Conservation (phyloP, 2,888 invertebrate species). For the Epistrophe eligans region DNA sequence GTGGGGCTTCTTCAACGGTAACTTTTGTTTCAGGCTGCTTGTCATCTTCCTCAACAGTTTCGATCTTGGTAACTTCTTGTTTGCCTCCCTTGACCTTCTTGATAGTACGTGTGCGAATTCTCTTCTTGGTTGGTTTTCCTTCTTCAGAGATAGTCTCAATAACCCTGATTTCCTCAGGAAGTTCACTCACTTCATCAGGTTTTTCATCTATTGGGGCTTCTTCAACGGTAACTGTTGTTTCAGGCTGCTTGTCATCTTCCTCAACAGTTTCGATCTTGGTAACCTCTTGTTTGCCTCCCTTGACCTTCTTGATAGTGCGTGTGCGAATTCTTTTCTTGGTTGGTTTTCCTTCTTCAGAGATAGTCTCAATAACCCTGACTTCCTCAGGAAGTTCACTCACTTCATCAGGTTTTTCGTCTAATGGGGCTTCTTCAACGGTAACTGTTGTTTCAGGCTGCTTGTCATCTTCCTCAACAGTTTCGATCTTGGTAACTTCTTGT, state of each 20-base stretch:
- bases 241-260: slow-evolving; percentile 80
- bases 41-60: slow-evolving; percentile 82
- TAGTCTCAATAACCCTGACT: slow-evolving; percentile 78
- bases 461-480: slow-evolving; percentile 81
- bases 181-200: slow-evolving; percentile 65
- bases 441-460: slow-evolving; percentile 80
- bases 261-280: slow-evolving; percentile 82
- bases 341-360: slow-evolving; percentile 77
- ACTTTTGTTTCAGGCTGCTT: slow-evolving; percentile 80
- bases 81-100: slow-evolving; percentile 79
- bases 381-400: slow-evolving; percentile 82
- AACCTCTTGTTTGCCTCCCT: slow-evolving; percentile 79
- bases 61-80: slow-evolving; percentile 81
- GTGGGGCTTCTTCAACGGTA: slow-evolving; percentile 76
- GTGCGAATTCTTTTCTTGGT: slow-evolving; percentile 78
- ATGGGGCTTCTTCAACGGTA: slow-evolving; percentile 78
- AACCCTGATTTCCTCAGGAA: slow-evolving; percentile 66
- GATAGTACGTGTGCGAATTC: slow-evolving; percentile 80
- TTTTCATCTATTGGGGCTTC: slow-evolving; percentile 68
- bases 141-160: slow-evolving; percentile 78
- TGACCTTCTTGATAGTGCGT: slow-evolving; percentile 70
- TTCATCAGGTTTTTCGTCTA: slow-evolving; percentile 77
- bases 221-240: slow-evolving; percentile 74
- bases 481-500: slow-evolving; percentile 81
- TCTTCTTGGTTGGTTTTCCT: slow-evolving; percentile 78